Base-by-base conservation (phyloP, 2,888 invertebrate species). In the Yponomeuta plumbellus region DNA sequence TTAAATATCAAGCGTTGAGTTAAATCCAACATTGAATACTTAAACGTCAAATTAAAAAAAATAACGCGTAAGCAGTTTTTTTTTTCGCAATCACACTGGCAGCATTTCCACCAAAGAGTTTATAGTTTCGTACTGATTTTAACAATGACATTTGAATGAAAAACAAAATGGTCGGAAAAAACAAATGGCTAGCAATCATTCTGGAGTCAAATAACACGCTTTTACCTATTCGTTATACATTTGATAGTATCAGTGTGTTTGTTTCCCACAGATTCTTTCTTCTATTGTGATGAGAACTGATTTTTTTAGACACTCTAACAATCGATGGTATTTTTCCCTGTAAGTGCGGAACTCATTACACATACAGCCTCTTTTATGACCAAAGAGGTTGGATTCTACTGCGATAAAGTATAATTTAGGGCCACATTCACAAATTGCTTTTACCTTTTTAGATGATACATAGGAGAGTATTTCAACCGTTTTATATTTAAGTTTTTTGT, bases 201-300 rank as follows among this genome's bases (percentile, higher is more conserved):
- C 62, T 5, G n/a, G 10, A 10, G 34, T 34, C 20, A 34, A 62
- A 69, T 69, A 72, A 68, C 62, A 62, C 64, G 57, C 67, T 70
- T 67, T 68, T 73, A 70, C 71, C 70, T 56, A 69, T 69, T 70
- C 68, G 71, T 74, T 72, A 72, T 70, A 69, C 71, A 71, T 72
- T 69, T 64, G 76, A 78, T 75, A 20, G 44, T 75, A 78, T 79
- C 77, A 66, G 64, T 58, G 63, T 39, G 26, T 75, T 75, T 20
- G 59, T 67, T 52, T 67, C 75, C 69, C 76, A 77, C 71, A 69
- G 69, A 69, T 66, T 67, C 68, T 73, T 76, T 78, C 76, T 78
- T 52, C 17, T 17, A 52, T 52, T 59, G 59, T 22, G 21, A 13
- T 59, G 59, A 21, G 59, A 59, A 59, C 59, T 23, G 22, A 59